A percentile compares a stretch with the other conserved stretches of the same genome.
Evolutionary conservation across 2,797 vertebrate genomes (phyloP).

Genomic region (Tenualosa ilisha): DNA sequence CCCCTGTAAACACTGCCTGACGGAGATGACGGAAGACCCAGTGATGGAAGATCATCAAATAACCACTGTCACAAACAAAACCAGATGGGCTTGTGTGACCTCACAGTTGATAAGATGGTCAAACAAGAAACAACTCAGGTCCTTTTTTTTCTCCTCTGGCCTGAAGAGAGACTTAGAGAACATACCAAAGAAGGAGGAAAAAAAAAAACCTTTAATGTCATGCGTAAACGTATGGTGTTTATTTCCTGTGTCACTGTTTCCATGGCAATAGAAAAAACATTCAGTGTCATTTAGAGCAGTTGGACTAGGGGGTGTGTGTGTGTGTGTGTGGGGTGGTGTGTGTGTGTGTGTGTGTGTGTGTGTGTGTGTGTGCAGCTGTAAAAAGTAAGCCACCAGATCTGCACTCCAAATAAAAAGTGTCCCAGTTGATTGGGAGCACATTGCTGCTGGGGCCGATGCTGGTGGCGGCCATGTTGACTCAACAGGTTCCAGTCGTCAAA

Average conservation of each 20-base stretch:
- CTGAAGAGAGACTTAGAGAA: not conserved
- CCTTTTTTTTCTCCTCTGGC: not conserved
- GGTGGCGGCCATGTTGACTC: not conserved
- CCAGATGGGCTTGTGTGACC: not conserved
- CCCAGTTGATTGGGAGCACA: constrained; percentile 37
- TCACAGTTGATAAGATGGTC: not conserved
- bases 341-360: not conserved
- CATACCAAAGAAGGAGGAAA: not conserved
- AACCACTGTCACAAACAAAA: not conserved
- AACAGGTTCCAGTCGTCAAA: not conserved
- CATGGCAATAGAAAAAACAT: not conserved
- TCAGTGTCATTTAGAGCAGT: not conserved
- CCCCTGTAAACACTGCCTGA: no score
- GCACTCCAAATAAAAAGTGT: not conserved
- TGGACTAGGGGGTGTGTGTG: not conserved
- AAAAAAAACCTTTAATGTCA: not conserved
- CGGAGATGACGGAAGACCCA: no score
- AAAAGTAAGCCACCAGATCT: constrained; percentile 2
- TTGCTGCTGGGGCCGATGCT: constrained; percentile 8
- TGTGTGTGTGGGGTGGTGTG: not conserved
- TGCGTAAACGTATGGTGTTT: constrained; percentile 8
- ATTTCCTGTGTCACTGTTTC: not conserved
- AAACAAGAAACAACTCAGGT: not conserved
- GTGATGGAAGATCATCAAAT: not conserved
- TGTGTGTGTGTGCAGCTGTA: constrained; percentile 2